These are phyloP conservation scores for Acrossocheilus fasciatus DNA, from an alignment of 2,797 vertebrate genomes.

Conservation along the genomic window DNA sequence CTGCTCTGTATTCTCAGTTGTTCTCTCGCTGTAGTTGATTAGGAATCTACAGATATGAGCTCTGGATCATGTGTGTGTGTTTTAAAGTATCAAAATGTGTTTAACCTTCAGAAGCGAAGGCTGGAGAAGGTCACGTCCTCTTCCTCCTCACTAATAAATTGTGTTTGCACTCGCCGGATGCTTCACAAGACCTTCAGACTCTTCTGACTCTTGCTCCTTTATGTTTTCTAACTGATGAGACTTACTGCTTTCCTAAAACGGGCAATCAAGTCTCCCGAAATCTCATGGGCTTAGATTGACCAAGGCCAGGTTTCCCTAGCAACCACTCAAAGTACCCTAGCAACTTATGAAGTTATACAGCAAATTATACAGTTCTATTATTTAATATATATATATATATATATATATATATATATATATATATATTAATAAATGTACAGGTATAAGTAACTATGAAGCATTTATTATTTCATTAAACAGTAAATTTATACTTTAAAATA, in stretches of 20 bases:
- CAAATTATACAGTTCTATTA: no score
- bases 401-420: no score
- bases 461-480: no score
- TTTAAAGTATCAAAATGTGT: conserved; percentile 49
- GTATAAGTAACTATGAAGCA: no score
- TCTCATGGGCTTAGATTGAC: not conserved
- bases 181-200: not conserved
- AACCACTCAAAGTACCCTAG: no score
- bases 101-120: conserved; percentile 55
- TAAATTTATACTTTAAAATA: no score
- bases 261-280: not conserved
- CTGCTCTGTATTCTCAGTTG: conserved; percentile 1
- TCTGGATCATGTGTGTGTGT: not conserved
- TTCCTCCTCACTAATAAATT: conserved; percentile 55
- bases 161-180: conserved; percentile 52
- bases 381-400: no score
- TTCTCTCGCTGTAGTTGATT: not conserved
- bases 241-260: not conserved
- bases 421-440: no score
- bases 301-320: not conserved
- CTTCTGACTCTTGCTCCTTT: not conserved
- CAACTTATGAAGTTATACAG: no score
- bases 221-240: not conserved
- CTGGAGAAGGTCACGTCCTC: conserved; percentile 14
- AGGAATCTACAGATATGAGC: conserved; percentile 2